Conservation (phyloP, 1,140 invertebrate species). For the Rhopalosiphum padi region DNA sequence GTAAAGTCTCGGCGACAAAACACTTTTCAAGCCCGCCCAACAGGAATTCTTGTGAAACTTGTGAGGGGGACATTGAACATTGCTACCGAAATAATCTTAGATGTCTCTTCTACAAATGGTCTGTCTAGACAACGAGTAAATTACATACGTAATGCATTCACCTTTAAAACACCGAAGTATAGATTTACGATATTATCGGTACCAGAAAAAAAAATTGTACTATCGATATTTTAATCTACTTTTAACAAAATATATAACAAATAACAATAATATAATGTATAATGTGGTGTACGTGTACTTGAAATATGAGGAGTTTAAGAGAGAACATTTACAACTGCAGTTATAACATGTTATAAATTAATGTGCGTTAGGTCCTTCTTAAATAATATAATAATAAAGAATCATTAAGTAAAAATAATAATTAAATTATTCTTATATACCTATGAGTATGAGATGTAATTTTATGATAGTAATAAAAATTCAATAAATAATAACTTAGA, state of each 20-base stretch:
- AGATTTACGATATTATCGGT: background rate
- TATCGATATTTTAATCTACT: background rate
- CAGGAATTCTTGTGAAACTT: background rate
- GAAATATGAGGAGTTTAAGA: background rate
- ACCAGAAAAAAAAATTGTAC: background rate
- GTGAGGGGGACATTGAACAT: background rate
- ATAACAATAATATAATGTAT: background rate
- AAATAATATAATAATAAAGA: background rate
- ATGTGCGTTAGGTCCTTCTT: background rate
- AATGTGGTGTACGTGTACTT: background rate
- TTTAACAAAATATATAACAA: background rate
- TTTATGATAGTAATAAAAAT: background rate
- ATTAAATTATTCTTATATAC: background rate
- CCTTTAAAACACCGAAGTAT: background rate
- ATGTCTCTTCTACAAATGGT: background rate
- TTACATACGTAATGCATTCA: conserved; percentile 23
- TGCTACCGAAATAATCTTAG: conserved; percentile 38
- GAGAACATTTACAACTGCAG: background rate
- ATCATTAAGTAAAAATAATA: background rate
- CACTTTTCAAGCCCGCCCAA: conserved; percentile 6
- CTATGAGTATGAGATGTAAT: background rate
- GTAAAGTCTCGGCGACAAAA: background rate
- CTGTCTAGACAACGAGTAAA: conserved; percentile 37
- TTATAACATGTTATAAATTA: background rate
- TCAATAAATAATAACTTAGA: background rate